Conservation (phyloP, 2,888 invertebrate genomes). For the Lamellibrachia satsuma region DNA sequence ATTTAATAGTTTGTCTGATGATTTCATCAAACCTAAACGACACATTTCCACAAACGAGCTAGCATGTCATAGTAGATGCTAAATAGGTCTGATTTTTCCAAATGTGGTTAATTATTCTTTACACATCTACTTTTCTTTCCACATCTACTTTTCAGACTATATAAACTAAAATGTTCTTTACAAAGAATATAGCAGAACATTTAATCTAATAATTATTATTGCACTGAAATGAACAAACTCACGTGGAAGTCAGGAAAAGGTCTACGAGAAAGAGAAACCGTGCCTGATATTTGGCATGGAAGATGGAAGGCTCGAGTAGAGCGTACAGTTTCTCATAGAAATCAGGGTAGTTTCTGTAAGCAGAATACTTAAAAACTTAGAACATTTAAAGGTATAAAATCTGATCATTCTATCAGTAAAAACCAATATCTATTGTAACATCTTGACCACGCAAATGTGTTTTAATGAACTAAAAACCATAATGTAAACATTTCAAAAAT, state of each 20-base stretch:
- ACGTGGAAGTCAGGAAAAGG: conserved; percentile 91
- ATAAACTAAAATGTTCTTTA: background rate
- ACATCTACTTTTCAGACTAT: no score
- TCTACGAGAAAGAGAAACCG: conserved; percentile 88
- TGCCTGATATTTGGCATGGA: conserved; percentile 88
- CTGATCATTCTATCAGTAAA: no score
- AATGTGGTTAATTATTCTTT: no score
- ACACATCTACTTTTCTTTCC: no score
- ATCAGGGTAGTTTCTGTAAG: conserved; percentile 85
- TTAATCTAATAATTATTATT: background rate
- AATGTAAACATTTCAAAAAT: background rate
- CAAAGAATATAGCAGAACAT: background rate
- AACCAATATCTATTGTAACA: no score
- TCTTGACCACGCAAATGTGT: no score
- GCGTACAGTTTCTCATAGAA: conserved; percentile 95
- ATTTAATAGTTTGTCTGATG: no score
- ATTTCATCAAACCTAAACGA: no score
- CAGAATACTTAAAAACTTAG: conserved; percentile 21
- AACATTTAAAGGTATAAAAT: no score
- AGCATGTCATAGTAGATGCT: no score
- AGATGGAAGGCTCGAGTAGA: conserved; percentile 89
- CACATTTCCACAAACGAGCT: no score
- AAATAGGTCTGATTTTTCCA: no score
- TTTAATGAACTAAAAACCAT: background rate
- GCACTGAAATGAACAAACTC: conserved; percentile 64